Evolutionary conservation across 2,888 invertebrate species (phyloP), one percentile per base, ranked within the genome.

Genomic region (Drosophila borealis): DNA sequence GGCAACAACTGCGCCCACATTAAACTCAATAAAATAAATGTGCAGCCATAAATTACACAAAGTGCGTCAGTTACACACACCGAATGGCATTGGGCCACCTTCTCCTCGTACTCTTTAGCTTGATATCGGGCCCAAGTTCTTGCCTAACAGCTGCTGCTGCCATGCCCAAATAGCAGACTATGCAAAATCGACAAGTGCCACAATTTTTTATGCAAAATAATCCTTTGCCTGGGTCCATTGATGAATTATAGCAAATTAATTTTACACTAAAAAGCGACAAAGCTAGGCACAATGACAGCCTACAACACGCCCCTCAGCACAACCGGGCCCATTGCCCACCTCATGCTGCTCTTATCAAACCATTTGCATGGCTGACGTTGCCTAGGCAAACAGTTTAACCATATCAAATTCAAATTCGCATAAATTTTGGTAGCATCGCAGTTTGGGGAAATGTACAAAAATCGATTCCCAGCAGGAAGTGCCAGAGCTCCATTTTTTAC

Each of bases 171-270:
- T 8, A 57, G 80, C 65, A 61, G 73, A 78, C 74, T 78, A 72
- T 76, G 79, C 77, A 66, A 79, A 83, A 83, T 83, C 76, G 79
- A 81, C 84, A 81, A 81, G 81, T 81, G 72, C 81, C 76, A 84
- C 84, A 73, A 79, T 83, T 84, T 84, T 81, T 81, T 83, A 81
- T 77, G 80, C 70, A 73, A 80, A 83, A 76, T 78, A 81, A 84
- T 81, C 79, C 85, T 82, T 80, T 78, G 71, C 62, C 44, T 50
- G 57, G 57, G 65, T 55, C 68, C 85, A 89, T 89, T 90, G 90
- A 90, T 90, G 89, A 90, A 90, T 90, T 90, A 90, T 90, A 88
- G 86, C 83, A 90, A 90, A 90, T 90, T 90, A 90, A 90, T 90
- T 90, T 90, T 81, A 74, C 79, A 81, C 85, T 78, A 76, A 81